Conservation (phyloP, 2,888 invertebrate genomes). For the Rhaphigaster nebulosa region DNA sequence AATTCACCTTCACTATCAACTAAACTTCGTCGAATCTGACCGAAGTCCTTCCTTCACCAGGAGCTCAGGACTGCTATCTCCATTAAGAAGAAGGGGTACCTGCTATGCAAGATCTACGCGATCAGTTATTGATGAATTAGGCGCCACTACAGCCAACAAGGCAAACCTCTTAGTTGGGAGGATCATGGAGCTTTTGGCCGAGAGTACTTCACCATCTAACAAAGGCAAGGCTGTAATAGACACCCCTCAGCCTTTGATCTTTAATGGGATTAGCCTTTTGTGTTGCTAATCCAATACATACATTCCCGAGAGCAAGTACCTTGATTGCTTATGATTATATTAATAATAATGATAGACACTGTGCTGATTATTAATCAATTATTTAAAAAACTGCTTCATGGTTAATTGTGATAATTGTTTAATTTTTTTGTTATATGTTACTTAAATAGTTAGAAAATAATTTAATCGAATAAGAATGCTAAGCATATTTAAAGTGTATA, state of each 20-base stretch:
- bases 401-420: too few relatives aligned
- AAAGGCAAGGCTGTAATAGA: not conserved
- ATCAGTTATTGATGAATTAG: not conserved
- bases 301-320: not conserved
- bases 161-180: not conserved
- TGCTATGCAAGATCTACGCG: not conserved
- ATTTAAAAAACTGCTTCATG: not conserved
- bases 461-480: too few relatives aligned
- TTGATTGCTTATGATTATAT: not conserved
- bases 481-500: too few relatives aligned
- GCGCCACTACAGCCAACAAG: not conserved
- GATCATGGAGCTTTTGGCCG: not conserved
- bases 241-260: not conserved
- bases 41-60: too few relatives aligned
- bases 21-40: too few relatives aligned
- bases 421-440: too few relatives aligned
- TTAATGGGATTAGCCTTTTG: not conserved
- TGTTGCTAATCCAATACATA: not conserved
- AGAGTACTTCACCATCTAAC: not conserved
- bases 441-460: too few relatives aligned
- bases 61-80: too few relatives aligned
- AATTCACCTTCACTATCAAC: too few relatives aligned
- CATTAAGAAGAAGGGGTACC: too few relatives aligned
- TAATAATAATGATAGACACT: not conserved
- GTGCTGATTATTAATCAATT: not conserved